Conservation (phyloP, 2,888 invertebrate species). For the Osedax fenrisi region DNA sequence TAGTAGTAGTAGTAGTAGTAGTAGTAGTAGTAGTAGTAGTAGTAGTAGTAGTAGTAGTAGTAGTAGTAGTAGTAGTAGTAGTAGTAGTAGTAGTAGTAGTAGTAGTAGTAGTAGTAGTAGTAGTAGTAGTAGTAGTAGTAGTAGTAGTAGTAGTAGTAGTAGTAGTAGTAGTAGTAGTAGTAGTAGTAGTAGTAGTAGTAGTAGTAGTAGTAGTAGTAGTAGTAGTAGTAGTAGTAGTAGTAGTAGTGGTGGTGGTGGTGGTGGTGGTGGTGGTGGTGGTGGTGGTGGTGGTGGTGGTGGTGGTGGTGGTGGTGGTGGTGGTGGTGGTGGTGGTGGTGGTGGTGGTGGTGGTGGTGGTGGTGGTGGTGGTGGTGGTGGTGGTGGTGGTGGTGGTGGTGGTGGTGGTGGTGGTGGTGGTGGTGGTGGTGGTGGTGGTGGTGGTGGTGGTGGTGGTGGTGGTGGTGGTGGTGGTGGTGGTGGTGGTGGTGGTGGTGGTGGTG, state of each 20-base stretch:
- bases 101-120: slow-evolving; percentile 26
- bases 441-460: not conserved
- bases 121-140: slow-evolving; percentile 31
- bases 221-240: slow-evolving; percentile 28
- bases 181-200: slow-evolving; percentile 11
- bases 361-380: slow-evolving; percentile 26
- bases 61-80: too few relatives aligned
- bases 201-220: slow-evolving; percentile 32
- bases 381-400: slow-evolving; percentile 18
- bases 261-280: slow-evolving; percentile 30
- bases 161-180: slow-evolving; percentile 23
- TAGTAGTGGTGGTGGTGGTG: slow-evolving; percentile 29
- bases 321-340: slow-evolving; percentile 21
- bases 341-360: slow-evolving; percentile 26
- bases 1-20: too few relatives aligned
- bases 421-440: not conserved
- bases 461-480: slow-evolving; percentile 11
- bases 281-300: slow-evolving; percentile 30
- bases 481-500: not conserved
- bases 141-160: slow-evolving; percentile 29
- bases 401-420: not conserved
- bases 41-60: too few relatives aligned
- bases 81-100: too few relatives aligned
- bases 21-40: too few relatives aligned
- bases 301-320: slow-evolving; percentile 28